Evolutionary conservation across 2,888 invertebrate species (phyloP).

Genomic region (Amblyteles armatorius): DNA sequence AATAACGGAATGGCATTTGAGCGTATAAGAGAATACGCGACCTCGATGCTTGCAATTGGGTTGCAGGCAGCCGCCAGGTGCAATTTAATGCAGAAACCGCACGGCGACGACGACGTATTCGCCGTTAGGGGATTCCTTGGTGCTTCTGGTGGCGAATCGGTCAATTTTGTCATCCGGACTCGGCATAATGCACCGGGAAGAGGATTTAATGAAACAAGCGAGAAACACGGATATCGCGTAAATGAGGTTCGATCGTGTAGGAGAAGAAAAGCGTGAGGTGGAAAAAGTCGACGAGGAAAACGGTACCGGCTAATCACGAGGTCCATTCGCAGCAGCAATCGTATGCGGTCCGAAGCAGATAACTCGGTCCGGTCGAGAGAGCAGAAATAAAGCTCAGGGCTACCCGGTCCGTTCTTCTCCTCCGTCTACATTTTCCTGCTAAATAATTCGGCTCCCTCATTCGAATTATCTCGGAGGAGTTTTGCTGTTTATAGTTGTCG

Average conservation of each 20-base stretch:
- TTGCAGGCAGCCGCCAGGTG: neutral
- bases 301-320: neutral
- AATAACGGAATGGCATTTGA: slow-evolving; percentile 77
- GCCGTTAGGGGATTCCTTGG: neutral
- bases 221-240: neutral
- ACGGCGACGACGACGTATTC: neutral
- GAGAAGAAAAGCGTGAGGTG: slow-evolving; percentile 29
- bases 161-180: slow-evolving; percentile 9
- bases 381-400: slow-evolving; percentile 1
- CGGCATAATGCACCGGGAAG: neutral
- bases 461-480: slow-evolving; percentile 1
- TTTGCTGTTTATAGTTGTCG: neutral
- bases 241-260: slow-evolving; percentile 18
- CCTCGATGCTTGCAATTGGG: slow-evolving; percentile 75
- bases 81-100: slow-evolving; percentile 13
- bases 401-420: neutral
- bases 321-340: slow-evolving; percentile 72
- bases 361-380: slow-evolving; percentile 74
- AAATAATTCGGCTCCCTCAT: neutral
- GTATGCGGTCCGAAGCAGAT: slow-evolving; percentile 76
- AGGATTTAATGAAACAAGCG: neutral
- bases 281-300: slow-evolving; percentile 65
- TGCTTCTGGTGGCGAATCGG: neutral
- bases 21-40: slow-evolving; percentile 74
- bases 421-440: neutral